Conservation (phyloP, 2,888 invertebrate species). For the Cryptophagus acutangulus region DNA sequence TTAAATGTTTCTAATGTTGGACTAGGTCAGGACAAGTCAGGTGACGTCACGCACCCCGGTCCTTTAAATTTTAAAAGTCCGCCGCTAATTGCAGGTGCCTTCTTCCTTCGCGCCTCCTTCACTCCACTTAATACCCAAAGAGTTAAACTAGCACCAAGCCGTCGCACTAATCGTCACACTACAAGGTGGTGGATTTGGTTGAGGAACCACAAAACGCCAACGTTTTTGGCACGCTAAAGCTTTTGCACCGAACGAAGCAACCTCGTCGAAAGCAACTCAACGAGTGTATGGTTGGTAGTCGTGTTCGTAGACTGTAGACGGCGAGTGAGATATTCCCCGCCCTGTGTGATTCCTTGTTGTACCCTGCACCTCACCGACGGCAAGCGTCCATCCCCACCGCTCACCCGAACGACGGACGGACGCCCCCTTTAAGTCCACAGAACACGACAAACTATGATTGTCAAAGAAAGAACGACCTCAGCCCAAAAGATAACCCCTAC, state of each 20-base stretch:
- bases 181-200: too few species aligned
- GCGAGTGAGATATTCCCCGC: constrained; percentile 31
- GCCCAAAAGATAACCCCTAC: constrained; percentile 41
- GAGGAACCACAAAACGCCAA: too few species aligned
- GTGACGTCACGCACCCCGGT: constrained; percentile 27
- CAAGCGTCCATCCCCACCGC: constrained; percentile 41
- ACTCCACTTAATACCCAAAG: too few species aligned
- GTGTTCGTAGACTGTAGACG: too few species aligned
- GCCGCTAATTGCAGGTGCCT: too few species aligned
- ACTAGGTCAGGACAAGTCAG: constrained; percentile 43
- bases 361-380: constrained; percentile 37
- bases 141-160: too few species aligned
- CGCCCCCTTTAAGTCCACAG: constrained; percentile 35
- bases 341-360: constrained; percentile 36
- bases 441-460: constrained; percentile 40
- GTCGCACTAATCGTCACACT: too few species aligned
- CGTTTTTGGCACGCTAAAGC: too few species aligned
- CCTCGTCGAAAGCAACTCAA: constrained; percentile 35
- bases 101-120: too few species aligned
- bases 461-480: constrained; percentile 44
- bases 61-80: constrained; percentile 13
- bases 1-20: constrained; percentile 45
- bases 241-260: too few species aligned
- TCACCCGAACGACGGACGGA: constrained; percentile 14
- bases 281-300: constrained; percentile 18